These are phyloP conservation scores for Siphamia tubifer DNA, from an alignment of 2,113 vertebrate species.

Conservation along the genomic window DNA sequence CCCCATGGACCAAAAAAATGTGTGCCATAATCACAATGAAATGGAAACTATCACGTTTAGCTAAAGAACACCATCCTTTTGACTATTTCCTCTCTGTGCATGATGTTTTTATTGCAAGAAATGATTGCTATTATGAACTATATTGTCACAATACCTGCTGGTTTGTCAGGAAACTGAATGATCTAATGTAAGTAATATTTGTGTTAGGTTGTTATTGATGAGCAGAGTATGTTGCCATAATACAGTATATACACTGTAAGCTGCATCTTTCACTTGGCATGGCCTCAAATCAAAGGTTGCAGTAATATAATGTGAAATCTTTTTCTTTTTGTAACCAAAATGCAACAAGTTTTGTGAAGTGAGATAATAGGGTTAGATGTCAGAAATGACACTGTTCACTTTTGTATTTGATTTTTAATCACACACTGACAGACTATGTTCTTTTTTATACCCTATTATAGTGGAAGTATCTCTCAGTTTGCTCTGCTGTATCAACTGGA, in stretches of 20 bases:
- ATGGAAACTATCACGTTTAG: conserved; percentile 82
- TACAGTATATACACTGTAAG: conserved; percentile 83
- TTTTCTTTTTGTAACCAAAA: conserved; percentile 53
- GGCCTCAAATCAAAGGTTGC: conserved; percentile 89
- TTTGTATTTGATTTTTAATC: conserved; percentile 68
- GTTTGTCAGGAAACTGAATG: conserved; percentile 84
- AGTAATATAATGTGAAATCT: conserved; percentile 71
- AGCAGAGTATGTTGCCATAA: conserved; percentile 70
- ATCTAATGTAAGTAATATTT: conserved; percentile 44
- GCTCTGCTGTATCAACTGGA: conserved; percentile 36
- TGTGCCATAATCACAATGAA: conserved; percentile 85
- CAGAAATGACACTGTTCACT: conserved; percentile 33
- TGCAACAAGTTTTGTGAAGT: conserved; percentile 38
- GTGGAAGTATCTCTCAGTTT: conserved; percentile 22
- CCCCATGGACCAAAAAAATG: conserved; percentile 89
- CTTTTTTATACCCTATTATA: conserved; percentile 46
- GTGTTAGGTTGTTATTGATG: conserved; percentile 55
- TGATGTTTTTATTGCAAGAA: conserved; percentile 76
- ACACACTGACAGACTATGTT: conserved; percentile 55
- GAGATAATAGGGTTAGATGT: conserved; percentile 32
- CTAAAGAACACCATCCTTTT: conserved; percentile 80
- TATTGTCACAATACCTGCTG: conserved; percentile 85
- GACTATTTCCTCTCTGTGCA: conserved; percentile 86
- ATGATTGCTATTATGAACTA: conserved; percentile 77
- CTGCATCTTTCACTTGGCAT: conserved; percentile 89